Conservation (phyloP, 2,888 invertebrate genomes). For the Dilophus febrilis region DNA sequence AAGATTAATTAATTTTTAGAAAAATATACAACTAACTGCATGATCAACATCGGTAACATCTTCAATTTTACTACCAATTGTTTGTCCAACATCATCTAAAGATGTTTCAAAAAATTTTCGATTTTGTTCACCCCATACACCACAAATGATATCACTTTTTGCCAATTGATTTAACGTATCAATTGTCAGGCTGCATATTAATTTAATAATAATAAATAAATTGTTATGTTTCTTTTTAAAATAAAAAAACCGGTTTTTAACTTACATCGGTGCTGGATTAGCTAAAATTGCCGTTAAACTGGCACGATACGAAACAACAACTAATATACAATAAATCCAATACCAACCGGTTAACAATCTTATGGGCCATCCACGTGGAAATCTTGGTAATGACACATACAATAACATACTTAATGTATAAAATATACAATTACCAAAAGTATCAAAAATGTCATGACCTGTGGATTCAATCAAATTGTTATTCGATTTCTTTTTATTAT, state of each 20-base stretch:
- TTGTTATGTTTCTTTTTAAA: background rate
- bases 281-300: slow-evolving; percentile 74
- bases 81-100: slow-evolving; percentile 44
- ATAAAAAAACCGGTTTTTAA: slow-evolving; percentile 4
- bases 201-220: background rate
- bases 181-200: slow-evolving; percentile 46
- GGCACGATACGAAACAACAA: slow-evolving; percentile 64
- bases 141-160: slow-evolving; percentile 44
- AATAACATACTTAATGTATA: slow-evolving; percentile 70
- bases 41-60: slow-evolving; percentile 40
- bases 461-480: background rate
- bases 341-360: slow-evolving; percentile 72
- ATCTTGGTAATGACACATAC: slow-evolving; percentile 56
- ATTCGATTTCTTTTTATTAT: slow-evolving; percentile 10
- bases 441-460: slow-evolving; percentile 51
- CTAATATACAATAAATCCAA: slow-evolving; percentile 67
- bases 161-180: slow-evolving; percentile 55
- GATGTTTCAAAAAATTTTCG: slow-evolving; percentile 53
- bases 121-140: slow-evolving; percentile 56
- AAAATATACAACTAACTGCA: slow-evolving; percentile 38
- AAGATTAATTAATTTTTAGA: too few species aligned
- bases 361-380: slow-evolving; percentile 65
- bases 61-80: slow-evolving; percentile 49
- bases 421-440: slow-evolving; percentile 53
- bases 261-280: slow-evolving; percentile 51